Percentiles rank a stretch among this genome's conserved stretches.
Evolutionary conservation across 2,888 invertebrate genomes (phyloP).

Genomic region (Pelosia muscerda): DNA sequence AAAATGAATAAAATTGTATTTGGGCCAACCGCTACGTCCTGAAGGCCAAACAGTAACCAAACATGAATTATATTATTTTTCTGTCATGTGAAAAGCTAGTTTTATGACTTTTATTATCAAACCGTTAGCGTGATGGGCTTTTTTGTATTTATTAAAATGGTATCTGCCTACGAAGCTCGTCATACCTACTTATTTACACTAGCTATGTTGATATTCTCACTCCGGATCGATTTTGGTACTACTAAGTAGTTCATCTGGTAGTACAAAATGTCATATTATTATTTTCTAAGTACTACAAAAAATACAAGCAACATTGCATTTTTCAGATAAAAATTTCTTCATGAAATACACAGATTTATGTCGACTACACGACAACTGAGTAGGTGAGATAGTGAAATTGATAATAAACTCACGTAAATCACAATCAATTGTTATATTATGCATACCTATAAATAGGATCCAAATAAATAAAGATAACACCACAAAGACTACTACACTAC

Average conservation of each 20-base stretch:
- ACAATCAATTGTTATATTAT: too few relatives aligned
- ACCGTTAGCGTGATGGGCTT: constrained; percentile 19
- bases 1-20: constrained; percentile 84
- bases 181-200: neutral
- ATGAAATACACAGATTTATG: too few relatives aligned
- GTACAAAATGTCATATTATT: too few relatives aligned
- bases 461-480: neutral
- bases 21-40: constrained; percentile 70
- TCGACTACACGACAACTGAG: too few relatives aligned
- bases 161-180: neutral
- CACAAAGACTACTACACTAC: neutral
- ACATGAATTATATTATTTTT: constrained; percentile 35
- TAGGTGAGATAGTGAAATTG: neutral
- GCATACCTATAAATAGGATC: too few relatives aligned
- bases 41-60: constrained; percentile 61
- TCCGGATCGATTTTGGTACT: too few relatives aligned
- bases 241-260: too few relatives aligned
- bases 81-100: constrained; percentile 24
- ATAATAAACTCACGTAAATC: too few relatives aligned
- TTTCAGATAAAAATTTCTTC: too few relatives aligned
- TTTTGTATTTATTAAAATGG: neutral
- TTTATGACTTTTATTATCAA: constrained; percentile 25
- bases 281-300: too few relatives aligned
- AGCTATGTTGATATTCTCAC: neutral
- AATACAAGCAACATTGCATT: too few relatives aligned